Evolutionary conservation across 2,113 vertebrate species (phyloP), one percentile per base, ranked within the genome.

Genomic region (Callopanchax toddi): DNA sequence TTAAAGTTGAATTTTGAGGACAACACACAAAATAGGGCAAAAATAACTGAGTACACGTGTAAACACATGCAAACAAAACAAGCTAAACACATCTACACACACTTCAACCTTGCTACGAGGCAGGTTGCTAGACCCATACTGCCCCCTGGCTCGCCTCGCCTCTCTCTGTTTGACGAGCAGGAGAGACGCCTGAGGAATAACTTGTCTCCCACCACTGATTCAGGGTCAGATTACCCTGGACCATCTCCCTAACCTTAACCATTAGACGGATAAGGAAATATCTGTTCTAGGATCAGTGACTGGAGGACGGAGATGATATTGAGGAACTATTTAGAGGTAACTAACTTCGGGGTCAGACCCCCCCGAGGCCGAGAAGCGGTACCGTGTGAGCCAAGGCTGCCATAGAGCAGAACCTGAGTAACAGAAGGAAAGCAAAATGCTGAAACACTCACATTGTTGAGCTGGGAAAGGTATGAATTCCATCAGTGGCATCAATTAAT

Each of bases 261-360:
- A 87, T 90, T 89, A 89, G 75, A 66, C 70, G 86, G 88, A 89
- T 88, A 88, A 88, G 87, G 78, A 89, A 86, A 84, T 89, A 90
- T 91, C 88, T 89, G 88, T 81, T 86, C 81, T 72, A 65, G 79
- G 87, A 89, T 88, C 89, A 88, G 86, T 81, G 81, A 74, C 82
- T 83, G 65, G 71, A 83, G 87, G 81, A 69, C 77, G 58, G 46
- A 59, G 79, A 90, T 94, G 88, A 73, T 94, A 95, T 92, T 93
- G 94, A 94, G 93, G 94, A 95, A 90, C 92, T 94, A 92, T 94
- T 37, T 87, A 87, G 91, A 91, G 91, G 92, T 93, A 91, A 91
- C 82, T 75, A 88, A 87, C 85, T 89, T 91, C 92, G 89, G 91
- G 91, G 88, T 91, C 81, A 89, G 66, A 83, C 86, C 87, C 79